Conservation (phyloP, 2,113 vertebrate species). For the Delphinapterus leucas region DNA sequence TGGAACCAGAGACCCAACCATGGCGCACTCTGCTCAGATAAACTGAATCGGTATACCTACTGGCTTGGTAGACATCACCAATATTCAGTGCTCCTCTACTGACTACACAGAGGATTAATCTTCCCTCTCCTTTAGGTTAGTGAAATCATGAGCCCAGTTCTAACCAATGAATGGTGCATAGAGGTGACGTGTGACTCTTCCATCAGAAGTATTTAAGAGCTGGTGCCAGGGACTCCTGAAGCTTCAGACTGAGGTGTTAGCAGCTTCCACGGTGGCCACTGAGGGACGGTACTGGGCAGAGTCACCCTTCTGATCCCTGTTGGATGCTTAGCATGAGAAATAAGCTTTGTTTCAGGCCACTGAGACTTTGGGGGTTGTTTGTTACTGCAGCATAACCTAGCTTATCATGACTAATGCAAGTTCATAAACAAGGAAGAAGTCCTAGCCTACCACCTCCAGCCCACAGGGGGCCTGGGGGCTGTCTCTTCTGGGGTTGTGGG, state of each 20-base stretch:
- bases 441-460: not conserved
- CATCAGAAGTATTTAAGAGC: not conserved
- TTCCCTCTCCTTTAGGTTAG: not conserved
- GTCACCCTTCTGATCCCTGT: not conserved
- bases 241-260: not conserved
- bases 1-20: not conserved
- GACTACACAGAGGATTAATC: too few species aligned
- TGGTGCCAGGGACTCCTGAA: not conserved
- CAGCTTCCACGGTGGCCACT: too few species aligned
- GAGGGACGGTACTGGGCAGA: not conserved
- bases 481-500: not conserved
- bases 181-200: not conserved
- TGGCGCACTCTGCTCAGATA: not conserved
- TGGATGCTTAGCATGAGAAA: not conserved
- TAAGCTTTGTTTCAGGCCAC: too few species aligned
- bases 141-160: not conserved
- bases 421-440: rapidly evolving
- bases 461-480: too few species aligned
- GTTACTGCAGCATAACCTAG: too few species aligned
- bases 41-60: not conserved
- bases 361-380: too few species aligned
- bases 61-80: not conserved
- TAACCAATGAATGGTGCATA: not conserved
- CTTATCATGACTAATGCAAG: not conserved
- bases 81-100: not conserved